Percentiles rank a stretch among this genome's conserved stretches.
Evolutionary conservation across 2,797 vertebrate species (phyloP).

Genomic region (Cirrhinus molitorella): DNA sequence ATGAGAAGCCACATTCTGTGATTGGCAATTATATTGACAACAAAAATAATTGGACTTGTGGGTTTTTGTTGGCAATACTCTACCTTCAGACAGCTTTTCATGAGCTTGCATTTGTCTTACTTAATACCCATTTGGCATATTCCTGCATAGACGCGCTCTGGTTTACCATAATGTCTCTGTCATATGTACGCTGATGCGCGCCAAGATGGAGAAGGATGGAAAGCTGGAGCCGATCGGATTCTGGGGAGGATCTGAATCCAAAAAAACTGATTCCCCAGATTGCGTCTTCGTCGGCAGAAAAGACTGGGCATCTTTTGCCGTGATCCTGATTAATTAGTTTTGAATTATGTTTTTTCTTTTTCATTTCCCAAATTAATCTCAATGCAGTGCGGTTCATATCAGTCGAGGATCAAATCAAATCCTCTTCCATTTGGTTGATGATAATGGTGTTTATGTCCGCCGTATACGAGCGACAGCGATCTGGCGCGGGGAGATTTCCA

Average conservation of each 20-base stretch:
- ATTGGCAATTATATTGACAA: slow-evolving; percentile 28
- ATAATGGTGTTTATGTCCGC: neutral
- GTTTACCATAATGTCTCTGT: slow-evolving; percentile 32
- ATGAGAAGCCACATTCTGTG: slow-evolving; percentile 11
- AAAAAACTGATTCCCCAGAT: slow-evolving; percentile 33
- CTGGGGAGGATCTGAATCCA: slow-evolving; percentile 11
- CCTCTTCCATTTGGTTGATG: slow-evolving; percentile 51
- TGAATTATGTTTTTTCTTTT: slow-evolving; percentile 38
- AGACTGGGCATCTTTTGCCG: slow-evolving; percentile 38
- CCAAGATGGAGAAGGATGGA: slow-evolving; percentile 10
- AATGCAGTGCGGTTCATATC: slow-evolving; percentile 32
- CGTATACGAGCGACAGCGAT: neutral
- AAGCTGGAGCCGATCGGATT: slow-evolving; percentile 19
- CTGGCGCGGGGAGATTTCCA: slow-evolving; percentile 1
- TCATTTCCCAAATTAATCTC: slow-evolving; percentile 43
- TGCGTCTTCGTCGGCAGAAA: slow-evolving; percentile 5
- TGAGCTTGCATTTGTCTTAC: slow-evolving; percentile 33
- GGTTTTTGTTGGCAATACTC: slow-evolving; percentile 15
- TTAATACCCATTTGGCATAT: slow-evolving; percentile 44
- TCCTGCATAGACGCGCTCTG: neutral
- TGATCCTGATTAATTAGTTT: slow-evolving; percentile 49
- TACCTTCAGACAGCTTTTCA: slow-evolving; percentile 22
- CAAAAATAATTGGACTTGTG: slow-evolving; percentile 29
- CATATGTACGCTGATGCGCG: neutral
- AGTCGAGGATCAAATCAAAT: slow-evolving; percentile 50